Evolutionary conservation across 2,797 vertebrate genomes (phyloP), one percentile per base, ranked within the genome.

Genomic region (Manis javanica): DNA sequence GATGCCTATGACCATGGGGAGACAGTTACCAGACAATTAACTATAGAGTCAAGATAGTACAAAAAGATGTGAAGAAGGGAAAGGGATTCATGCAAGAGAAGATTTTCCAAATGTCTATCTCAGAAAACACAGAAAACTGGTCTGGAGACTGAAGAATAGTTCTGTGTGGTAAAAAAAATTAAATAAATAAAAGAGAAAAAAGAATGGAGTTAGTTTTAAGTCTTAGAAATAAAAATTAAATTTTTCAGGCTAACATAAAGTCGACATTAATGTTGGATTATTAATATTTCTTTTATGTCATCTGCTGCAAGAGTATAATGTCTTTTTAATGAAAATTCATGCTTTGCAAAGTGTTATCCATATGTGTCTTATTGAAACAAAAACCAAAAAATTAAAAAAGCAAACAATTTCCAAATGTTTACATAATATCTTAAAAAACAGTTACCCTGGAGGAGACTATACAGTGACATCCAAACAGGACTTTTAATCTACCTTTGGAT

Each of bases 201-300:
- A 81, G 46, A 46, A 12, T 46, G 46, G 46, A 46, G 46, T 46
- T 12, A 46, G 11, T 46, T n/a, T 82, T 95, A 37, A 31, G 39
- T 84, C 95, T 94, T 88, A 87, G 39, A 96, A 75, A 75, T 42
- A 84, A 75, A 97, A 69, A 85, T 23, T 10, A 72, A 85, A 12
- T 23, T 69, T 83, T 91, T 4, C 16, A 86, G 10, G 10, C 23
- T 64, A 82, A 63, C 42, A 88, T 77, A 34, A 89, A 94, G 19
- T 46, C 29, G 75, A 26, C 34, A 26, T 26, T 84, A 93, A 46
- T 49, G 1, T 72, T 95, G 66, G 9, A 21, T 85, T 91, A 39
- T 71, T 83, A 92, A 61, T 42, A 64, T 68, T 86, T 85, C 39
- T 74, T 63, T 94, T 71, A 21, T 83, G 34, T 88, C 34, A 75